Base-by-base conservation (phyloP, 2,113 vertebrate species). In the Pterophyllum scalare region DNA sequence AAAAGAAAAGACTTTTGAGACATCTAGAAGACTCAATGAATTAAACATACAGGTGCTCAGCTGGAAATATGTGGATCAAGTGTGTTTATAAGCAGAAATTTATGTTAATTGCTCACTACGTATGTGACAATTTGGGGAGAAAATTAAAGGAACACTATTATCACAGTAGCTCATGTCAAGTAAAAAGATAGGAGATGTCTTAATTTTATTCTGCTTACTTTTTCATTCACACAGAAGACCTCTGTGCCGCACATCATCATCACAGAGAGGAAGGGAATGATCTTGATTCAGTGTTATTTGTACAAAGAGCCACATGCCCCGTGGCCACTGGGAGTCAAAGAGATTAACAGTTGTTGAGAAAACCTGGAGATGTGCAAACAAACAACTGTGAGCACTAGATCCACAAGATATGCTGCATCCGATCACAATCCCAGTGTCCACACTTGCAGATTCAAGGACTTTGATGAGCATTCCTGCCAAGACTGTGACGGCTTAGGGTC, bases 31-130 rank as follows among this genome's bases (percentile, higher is more conserved):
- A 61, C 72, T 22, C 61, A 58, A 91, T 91, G 85, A 92, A 93
- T 92, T 88, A 94, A 92, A 91, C 81, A 92, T 92, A 80, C 87
- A 87, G 82, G 85, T 84, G 82, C 79, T 87, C 82, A 57, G 81
- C 83, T 90, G 86, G 90, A 93, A 81, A 82, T 70, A 22, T 56
- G 82, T 56, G 59, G 86, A 86, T 92, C 77, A 93, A 86, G 57
- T 14, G 54, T 33, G 77, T 40, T 64, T 82, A 22, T 88, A 84
- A 80, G 85, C 59, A 61, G 62, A 77, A 84, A 88, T 89, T 31
- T 86, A 83, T 88, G 88, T 83, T 91, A 86, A 92, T 94, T 87
- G 76, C 83, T 89, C 90, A 59, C 87, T 81, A 13, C 86, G 77
- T 17, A 57, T 40, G 26, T 52, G 77, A 82, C n/a, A 83, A 77